phyloP scores from a whole-genome alignment of 53 echinoderm and acorn worm genomes.

The Apostichopus leukothele region DNA sequence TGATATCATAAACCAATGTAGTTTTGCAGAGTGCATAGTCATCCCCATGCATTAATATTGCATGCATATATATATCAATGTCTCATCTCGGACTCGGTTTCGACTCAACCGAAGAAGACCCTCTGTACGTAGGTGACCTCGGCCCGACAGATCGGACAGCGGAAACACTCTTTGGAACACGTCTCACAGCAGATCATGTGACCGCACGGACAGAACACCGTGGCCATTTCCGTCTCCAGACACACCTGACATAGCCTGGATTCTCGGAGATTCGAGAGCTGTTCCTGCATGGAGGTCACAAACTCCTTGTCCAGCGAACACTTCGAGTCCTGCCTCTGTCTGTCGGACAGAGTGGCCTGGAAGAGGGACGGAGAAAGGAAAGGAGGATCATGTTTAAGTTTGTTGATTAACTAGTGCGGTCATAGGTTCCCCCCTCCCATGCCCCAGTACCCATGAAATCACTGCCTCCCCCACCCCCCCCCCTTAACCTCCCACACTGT shows the following conservation, averaged over 20 bases:
- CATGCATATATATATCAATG: too few species aligned
- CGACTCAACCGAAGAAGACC: slow-evolving; percentile 78
- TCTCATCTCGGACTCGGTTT: neutral
- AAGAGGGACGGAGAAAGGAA: neutral
- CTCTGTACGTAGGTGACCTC: slow-evolving; percentile 93
- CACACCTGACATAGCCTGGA: slow-evolving; percentile 89
- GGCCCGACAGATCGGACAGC: slow-evolving; percentile 88
- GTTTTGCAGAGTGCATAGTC: too few species aligned
- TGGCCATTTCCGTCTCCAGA: slow-evolving; percentile 83
- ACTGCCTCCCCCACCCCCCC: neutral
- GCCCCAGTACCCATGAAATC: neutral
- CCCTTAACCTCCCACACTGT: neutral
- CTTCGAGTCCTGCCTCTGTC: slow-evolving; percentile 36
- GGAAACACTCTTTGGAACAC: slow-evolving; percentile 85
- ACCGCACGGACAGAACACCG: slow-evolving; percentile 97
- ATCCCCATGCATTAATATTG: too few species aligned
- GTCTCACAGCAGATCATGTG: slow-evolving; percentile 99
- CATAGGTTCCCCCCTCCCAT: too few species aligned
- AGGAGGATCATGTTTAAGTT: neutral
- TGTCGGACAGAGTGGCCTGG: slow-evolving; percentile 33
- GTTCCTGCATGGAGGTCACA: slow-evolving; percentile 68
- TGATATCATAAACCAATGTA: too few species aligned
- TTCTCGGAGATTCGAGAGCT: slow-evolving; percentile 79
- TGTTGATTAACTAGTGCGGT: too few species aligned
- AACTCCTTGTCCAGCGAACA: slow-evolving; percentile 67